These are phyloP conservation scores for Tipula unca DNA, from an alignment of 2,888 invertebrate species.

Conservation along the genomic window DNA sequence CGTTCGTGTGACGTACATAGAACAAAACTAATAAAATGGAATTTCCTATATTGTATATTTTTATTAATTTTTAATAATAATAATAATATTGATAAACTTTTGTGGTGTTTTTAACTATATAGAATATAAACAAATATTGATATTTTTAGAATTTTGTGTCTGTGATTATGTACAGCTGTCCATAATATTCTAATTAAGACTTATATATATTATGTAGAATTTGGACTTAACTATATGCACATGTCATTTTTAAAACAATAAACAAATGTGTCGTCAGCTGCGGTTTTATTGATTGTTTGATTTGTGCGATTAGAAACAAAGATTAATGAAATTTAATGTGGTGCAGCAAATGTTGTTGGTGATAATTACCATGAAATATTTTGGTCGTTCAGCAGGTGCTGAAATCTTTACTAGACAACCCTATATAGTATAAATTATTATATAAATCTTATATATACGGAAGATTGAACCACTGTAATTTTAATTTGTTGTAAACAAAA, in stretches of 20 bases:
- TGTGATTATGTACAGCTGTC: slow-evolving; percentile 8
- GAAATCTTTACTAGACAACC: no score
- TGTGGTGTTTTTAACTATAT: background rate
- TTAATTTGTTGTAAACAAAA: background rate
- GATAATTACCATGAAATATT: no score
- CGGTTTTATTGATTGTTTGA: background rate
- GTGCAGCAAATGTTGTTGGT: no score
- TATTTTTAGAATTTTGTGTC: background rate
- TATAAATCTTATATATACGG: no score
- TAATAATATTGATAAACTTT: background rate
- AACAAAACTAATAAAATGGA: background rate
- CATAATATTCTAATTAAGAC: background rate
- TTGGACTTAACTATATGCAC: background rate
- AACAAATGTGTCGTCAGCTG: background rate
- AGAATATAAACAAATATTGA: background rate
- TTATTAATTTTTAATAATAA: background rate
- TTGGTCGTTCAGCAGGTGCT: no score
- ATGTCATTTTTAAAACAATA: background rate
- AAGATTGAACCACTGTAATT: background rate
- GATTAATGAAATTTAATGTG: background rate
- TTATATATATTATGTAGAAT: background rate
- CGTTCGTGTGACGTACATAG: background rate
- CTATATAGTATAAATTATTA: no score
- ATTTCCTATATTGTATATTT: background rate
- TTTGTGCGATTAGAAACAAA: background rate